Conservation (phyloP, 1,140 invertebrate species). For the Zophobas atratus region DNA sequence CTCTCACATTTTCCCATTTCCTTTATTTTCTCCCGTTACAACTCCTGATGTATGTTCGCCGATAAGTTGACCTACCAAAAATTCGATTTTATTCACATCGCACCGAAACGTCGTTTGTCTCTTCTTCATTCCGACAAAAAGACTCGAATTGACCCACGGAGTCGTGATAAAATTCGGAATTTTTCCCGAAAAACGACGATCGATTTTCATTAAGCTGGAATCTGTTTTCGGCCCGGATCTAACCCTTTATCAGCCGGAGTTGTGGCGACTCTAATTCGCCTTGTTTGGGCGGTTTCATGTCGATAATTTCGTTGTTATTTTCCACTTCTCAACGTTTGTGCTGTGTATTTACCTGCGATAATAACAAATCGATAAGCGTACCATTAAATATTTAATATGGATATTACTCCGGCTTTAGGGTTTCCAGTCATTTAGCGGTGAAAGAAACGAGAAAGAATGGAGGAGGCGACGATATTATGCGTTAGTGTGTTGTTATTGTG, state of each 20-base stretch:
- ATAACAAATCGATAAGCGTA: background rate
- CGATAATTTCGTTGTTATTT: slow-evolving; percentile 3
- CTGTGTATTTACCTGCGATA: background rate
- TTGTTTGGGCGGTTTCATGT: background rate
- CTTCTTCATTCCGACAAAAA: background rate
- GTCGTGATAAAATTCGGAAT: background rate
- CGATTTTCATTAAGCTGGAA: background rate
- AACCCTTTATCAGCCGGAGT: background rate
- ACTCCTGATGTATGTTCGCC: background rate
- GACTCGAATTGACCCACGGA: background rate
- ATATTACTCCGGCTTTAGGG: background rate
- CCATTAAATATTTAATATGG: slow-evolving; percentile 5
- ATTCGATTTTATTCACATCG: background rate
- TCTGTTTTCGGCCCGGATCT: background rate
- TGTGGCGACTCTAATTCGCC: background rate
- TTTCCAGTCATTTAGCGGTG: background rate
- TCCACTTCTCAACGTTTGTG: background rate
- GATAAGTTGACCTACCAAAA: background rate
- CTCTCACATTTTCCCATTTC: background rate
- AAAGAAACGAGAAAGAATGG: background rate
- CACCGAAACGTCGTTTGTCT: background rate
- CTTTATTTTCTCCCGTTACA: background rate
- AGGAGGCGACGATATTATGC: background rate
- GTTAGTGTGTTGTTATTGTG: no score
- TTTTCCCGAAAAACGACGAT: background rate